A percentile compares a stretch with the other conserved stretches of the same genome.
These are phyloP conservation scores for Drosophila siamana DNA, from an alignment of 2,888 invertebrate species.

Conservation along the genomic window DNA sequence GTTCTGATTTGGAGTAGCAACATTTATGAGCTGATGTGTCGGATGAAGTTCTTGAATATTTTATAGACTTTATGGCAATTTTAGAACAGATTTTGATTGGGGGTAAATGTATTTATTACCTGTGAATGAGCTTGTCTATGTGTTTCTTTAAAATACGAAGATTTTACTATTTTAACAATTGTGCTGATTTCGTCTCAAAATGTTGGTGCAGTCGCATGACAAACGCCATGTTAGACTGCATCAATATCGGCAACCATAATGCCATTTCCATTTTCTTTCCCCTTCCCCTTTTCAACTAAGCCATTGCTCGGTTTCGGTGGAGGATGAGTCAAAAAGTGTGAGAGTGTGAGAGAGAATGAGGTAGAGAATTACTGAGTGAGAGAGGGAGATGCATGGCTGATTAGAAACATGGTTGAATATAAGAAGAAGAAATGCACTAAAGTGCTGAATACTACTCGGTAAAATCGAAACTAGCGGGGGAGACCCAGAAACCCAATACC, in stretches of 20 bases:
- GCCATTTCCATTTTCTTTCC: constrained; percentile 23
- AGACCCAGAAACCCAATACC: constrained; percentile 51
- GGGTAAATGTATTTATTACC: background rate
- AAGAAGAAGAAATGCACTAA: constrained; percentile 16
- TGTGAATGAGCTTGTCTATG: background rate
- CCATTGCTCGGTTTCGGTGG: constrained; percentile 35
- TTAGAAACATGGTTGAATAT: constrained; percentile 58
- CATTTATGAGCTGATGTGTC: constrained; percentile 1
- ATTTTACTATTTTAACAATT: background rate
- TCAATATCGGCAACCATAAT: constrained; percentile 54
- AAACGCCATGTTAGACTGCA: constrained; percentile 27
- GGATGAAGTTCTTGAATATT: background rate
- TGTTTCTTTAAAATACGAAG: background rate
- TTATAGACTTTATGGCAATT: background rate
- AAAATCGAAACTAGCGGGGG: constrained; percentile 48
- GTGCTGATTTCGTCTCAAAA: background rate
- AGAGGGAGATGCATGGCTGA: constrained; percentile 25
- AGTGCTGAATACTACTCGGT: constrained; percentile 57
- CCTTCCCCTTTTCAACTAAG: constrained; percentile 16
- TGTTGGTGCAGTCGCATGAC: constrained; percentile 8
- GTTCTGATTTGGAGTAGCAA: constrained; percentile 14
- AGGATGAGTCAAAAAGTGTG: constrained; percentile 15
- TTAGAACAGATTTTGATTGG: background rate
- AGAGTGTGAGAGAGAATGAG: constrained; percentile 10
- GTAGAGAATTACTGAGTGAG: too few relatives aligned